Percentiles rank a stretch among this genome's conserved stretches.
Evolutionary conservation across 2,888 invertebrate species (phyloP).

Genomic region (Meganola albula): DNA sequence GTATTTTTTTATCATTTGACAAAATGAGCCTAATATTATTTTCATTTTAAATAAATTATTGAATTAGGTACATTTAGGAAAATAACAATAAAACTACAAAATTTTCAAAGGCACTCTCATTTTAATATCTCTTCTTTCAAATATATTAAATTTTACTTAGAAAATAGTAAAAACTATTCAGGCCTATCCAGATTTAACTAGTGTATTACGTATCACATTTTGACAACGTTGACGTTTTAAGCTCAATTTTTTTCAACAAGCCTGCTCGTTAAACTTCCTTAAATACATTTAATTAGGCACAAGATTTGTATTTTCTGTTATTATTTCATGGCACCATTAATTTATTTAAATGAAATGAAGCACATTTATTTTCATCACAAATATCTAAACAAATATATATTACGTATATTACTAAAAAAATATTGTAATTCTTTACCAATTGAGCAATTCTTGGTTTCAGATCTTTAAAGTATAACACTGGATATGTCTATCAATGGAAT

Average conservation of each 20-base stretch:
- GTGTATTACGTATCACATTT: conserved; percentile 65
- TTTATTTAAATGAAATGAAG: too few relatives aligned
- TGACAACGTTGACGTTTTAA: too few relatives aligned
- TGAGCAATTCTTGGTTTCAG: conserved; percentile 14
- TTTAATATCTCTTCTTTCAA: conserved; percentile 55
- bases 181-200: too few relatives aligned
- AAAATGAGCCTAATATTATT: conserved; percentile 4
- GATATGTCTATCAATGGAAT: too few relatives aligned
- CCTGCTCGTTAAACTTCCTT: conserved; percentile 28
- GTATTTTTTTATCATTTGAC: conserved; percentile 4
- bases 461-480: too few relatives aligned
- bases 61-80: background rate
- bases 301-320: too few relatives aligned
- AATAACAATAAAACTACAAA: conserved; percentile 40
- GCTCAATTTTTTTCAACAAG: too few relatives aligned
- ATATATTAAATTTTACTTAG: conserved; percentile 70
- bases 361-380: too few relatives aligned
- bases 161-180: conserved; percentile 62
- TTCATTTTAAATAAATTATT: conserved; percentile 9
- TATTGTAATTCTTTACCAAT: background rate
- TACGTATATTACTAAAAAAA: conserved; percentile 9
- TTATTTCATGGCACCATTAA: conserved; percentile 16
- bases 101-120: conserved; percentile 57
- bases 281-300: too few relatives aligned
- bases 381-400: too few relatives aligned